These are phyloP conservation scores for Eira barbara DNA, from an alignment of 2,113 vertebrate genomes.

Conservation along the genomic window DNA sequence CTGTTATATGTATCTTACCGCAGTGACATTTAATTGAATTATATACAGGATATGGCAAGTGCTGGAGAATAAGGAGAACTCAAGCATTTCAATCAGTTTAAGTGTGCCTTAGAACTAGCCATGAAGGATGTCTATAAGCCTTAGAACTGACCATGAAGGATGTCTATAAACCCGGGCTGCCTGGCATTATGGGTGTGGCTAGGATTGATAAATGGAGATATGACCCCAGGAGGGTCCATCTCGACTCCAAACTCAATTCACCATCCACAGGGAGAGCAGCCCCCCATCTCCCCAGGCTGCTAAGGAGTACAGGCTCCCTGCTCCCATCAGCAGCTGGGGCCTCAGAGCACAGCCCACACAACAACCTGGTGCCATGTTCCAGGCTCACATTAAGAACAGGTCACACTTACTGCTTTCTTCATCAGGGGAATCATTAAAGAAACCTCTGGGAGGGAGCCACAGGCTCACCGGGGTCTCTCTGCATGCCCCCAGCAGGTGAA, in stretches of 20 bases:
- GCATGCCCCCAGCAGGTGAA: fast-evolving
- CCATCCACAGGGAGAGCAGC: not conserved
- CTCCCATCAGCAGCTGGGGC: not conserved
- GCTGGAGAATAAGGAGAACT: not conserved
- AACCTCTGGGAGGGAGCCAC: not conserved
- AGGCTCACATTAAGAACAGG: not conserved
- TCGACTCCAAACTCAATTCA: not conserved
- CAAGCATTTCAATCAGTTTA: not conserved
- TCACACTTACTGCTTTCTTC: not conserved
- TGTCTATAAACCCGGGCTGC: not conserved
- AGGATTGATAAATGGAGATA: too few relatives aligned
- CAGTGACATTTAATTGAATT: not conserved
- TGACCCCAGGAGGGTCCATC: too few relatives aligned
- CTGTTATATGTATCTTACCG: not conserved
- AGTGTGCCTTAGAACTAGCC: not conserved
- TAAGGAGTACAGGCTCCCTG: not conserved
- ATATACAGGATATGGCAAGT: not conserved
- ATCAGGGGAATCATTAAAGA: not conserved
- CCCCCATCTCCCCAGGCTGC: not conserved
- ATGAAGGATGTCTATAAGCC: not conserved
- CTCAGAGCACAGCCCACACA: not conserved
- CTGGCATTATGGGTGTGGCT: too few relatives aligned
- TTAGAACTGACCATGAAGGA: not conserved
- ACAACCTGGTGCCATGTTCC: not conserved
- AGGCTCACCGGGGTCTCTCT: fast-evolving